These are phyloP conservation scores for Neomorphus geoffroyi DNA, from an alignment of 2,797 vertebrate species.

Conservation along the genomic window DNA sequence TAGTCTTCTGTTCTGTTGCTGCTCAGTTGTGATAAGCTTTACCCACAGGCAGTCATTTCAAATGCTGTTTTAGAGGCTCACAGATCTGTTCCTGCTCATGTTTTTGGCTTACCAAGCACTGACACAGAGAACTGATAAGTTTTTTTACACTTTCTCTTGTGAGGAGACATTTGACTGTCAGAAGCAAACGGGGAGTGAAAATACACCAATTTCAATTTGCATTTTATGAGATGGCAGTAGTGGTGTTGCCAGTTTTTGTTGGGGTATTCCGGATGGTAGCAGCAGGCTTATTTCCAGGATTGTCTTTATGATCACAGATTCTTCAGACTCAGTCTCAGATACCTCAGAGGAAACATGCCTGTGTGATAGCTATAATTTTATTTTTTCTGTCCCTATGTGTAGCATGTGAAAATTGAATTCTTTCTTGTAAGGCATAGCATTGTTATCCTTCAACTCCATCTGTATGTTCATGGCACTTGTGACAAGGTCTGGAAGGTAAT, in stretches of 20 bases:
- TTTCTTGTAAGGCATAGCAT: neutral
- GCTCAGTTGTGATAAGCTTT: neutral
- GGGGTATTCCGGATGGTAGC: neutral
- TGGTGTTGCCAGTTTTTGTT: neutral
- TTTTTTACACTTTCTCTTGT: neutral
- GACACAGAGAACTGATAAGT: neutral
- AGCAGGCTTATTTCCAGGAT: neutral
- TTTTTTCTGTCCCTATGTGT: neutral
- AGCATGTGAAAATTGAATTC: neutral
- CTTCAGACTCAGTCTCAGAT: neutral
- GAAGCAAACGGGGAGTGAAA: neutral
- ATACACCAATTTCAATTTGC: neutral
- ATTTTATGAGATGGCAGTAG: neutral
- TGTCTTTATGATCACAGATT: neutral
- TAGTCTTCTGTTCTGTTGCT: neutral
- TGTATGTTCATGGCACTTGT: neutral
- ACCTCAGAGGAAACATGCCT: neutral
- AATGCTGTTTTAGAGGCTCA: neutral
- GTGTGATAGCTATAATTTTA: neutral
- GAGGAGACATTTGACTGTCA: neutral
- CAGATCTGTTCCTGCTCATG: neutral
- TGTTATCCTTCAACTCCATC: neutral
- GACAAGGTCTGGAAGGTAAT: neutral
- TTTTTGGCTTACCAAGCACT: neutral
- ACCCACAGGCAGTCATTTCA: neutral